Evolutionary conservation across 2,113 vertebrate species (phyloP).

Genomic region (Desmodus rotundus): DNA sequence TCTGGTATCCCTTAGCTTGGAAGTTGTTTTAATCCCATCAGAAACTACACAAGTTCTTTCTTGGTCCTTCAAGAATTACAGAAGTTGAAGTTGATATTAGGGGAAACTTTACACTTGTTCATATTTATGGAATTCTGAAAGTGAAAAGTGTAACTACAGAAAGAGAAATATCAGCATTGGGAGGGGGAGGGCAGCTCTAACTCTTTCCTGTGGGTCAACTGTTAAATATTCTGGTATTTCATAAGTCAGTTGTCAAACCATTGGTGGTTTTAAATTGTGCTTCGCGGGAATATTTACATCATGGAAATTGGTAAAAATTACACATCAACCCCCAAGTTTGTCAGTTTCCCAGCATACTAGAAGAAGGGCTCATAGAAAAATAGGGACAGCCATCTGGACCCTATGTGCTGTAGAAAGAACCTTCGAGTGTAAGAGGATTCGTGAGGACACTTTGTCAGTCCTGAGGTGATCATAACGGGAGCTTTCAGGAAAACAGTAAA

Average conservation of each 20-base stretch:
- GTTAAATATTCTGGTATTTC: neutral
- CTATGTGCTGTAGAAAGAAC: neutral
- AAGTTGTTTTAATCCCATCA: neutral
- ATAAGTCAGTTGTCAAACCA: neutral
- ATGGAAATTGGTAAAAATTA: neutral
- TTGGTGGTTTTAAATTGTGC: neutral
- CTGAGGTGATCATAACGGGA: neutral
- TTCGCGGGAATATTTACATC: neutral
- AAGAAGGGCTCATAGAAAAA: neutral
- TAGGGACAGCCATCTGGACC: neutral
- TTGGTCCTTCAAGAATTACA: neutral
- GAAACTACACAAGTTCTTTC: neutral
- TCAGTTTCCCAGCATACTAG: neutral
- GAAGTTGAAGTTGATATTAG: neutral
- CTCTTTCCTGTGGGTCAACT: neutral
- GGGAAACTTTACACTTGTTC: neutral
- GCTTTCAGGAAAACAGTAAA: neutral
- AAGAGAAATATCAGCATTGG: neutral
- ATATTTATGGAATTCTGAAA: neutral
- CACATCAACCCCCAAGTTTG: neutral
- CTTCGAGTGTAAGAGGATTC: neutral
- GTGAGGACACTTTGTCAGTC: neutral
- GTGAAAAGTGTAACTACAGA: neutral
- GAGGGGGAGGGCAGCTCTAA: neutral
- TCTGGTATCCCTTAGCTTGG: neutral